Evolutionary conservation across 2,888 invertebrate species (phyloP), one percentile per base, ranked within the genome.

Genomic region (Drosophila dives): DNA sequence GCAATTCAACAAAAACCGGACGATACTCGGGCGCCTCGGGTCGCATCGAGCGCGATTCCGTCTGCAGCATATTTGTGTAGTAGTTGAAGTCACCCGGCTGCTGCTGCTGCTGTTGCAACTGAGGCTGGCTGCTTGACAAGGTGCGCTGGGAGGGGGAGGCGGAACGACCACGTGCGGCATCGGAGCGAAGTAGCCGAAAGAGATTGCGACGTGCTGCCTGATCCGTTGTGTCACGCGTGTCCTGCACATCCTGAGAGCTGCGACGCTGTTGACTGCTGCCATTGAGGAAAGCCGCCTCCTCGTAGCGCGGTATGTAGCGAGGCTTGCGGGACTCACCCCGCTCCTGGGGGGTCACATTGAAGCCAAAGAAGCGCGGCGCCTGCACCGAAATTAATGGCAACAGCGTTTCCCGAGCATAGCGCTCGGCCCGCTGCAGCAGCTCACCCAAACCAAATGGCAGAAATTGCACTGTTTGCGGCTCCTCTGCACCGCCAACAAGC

Each of bases 391-490:
- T 96, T 8, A 97, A 91, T 0, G 97, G 97, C 61, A 97, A 92
- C 2, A 97, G 93, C 0, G 96, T 97, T 91, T 96, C 96, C 61
- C 96, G 94, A 0, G 97, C 97, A 91, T 97, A 97, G 56, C 95
- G 94, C 89, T 97, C 97, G 0, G 97, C 97, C 81, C 97, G 95
- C 45, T 97, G 96, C 54, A 97, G 94, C 92, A 97, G 95, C 6
- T 96, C 95, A 1, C 96, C 96, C 2, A 97, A 92, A 38, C 96
- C 94, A 76, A 96, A 96, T 0, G 97, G 97, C 50, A 97, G 93
- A 87, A 97, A 95, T 91, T 97, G 97, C 0, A 97, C 96, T 0
- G 96, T 96, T 65, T 95, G 79, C 36, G 83, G 72, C 15, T 90
- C 87, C 42, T 87, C 85, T 33, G 63, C 79, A 60, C 77, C 38